Percentiles rank a stretch among this genome's conserved stretches.
These are phyloP conservation scores for Euleptes europaea DNA, from an alignment of 2,113 vertebrate genomes.

Conservation along the genomic window DNA sequence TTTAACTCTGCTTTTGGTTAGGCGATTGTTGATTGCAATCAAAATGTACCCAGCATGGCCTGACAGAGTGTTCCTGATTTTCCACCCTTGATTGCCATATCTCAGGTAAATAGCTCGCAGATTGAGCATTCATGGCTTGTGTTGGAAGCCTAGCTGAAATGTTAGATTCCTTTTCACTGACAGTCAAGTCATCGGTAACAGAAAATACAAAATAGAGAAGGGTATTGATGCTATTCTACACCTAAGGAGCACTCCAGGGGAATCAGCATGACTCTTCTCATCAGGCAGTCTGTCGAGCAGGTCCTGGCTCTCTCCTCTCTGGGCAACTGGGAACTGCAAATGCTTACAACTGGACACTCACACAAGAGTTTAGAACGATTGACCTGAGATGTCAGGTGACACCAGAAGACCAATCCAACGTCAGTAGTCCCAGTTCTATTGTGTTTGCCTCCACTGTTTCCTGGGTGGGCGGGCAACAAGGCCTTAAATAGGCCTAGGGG, in stretches of 20 bases:
- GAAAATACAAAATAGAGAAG: conserved; percentile 22
- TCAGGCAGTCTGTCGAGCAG: neutral
- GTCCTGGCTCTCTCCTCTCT: neutral
- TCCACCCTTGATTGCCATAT: conserved; percentile 52
- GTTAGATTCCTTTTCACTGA: conserved; percentile 28
- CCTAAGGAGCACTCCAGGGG: neutral
- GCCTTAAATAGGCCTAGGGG: too few relatives aligned
- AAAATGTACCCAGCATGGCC: conserved; percentile 43
- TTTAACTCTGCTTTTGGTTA: conserved; percentile 52
- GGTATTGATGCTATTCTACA: neutral
- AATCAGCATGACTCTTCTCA: neutral
- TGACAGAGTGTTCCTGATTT: conserved; percentile 31
- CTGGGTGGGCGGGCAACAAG: too few relatives aligned
- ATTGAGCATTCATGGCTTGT: conserved; percentile 31
- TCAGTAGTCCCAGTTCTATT: neutral
- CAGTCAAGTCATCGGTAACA: conserved; percentile 22
- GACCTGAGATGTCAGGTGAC: neutral
- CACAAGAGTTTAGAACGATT: neutral
- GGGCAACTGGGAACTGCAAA: neutral
- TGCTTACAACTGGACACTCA: neutral
- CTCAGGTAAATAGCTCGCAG: conserved; percentile 37
- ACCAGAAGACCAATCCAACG: neutral
- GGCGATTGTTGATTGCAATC: conserved; percentile 63
- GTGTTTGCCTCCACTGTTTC: too few relatives aligned
- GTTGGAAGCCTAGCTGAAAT: conserved; percentile 29